phyloP scores from a whole-genome alignment of 2,888 invertebrate genomes.

The Agriopis aurantiaria region DNA sequence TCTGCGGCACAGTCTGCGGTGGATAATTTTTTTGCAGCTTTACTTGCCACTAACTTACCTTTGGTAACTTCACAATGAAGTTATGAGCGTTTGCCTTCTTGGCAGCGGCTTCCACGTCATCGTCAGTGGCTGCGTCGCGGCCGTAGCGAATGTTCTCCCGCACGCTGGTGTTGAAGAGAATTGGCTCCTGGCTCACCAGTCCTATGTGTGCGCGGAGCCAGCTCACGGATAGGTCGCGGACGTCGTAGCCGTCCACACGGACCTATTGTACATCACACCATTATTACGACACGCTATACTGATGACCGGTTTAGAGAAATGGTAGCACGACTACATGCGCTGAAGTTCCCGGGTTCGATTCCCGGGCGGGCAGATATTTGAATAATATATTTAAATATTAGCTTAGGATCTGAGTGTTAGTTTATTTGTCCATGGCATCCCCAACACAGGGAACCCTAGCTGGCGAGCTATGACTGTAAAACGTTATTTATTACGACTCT shows the following conservation, averaged over 20 bases:
- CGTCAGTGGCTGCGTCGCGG: constrained; percentile 87
- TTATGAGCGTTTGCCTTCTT: constrained; percentile 92
- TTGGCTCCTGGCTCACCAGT: constrained; percentile 95
- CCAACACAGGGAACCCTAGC: too few relatives aligned
- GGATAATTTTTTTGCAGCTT: too few relatives aligned
- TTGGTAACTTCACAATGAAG: constrained; percentile 90
- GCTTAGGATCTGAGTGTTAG: too few relatives aligned
- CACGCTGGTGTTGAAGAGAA: constrained; percentile 93
- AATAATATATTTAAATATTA: too few relatives aligned
- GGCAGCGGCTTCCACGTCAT: constrained; percentile 90
- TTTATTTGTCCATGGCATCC: too few relatives aligned
- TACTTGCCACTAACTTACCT: constrained; percentile 63
- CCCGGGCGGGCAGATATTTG: too few relatives aligned
- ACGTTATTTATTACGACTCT: too few relatives aligned
- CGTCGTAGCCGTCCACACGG: constrained; percentile 88
- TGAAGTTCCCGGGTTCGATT: too few relatives aligned
- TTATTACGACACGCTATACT: neutral
- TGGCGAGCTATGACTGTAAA: too few relatives aligned
- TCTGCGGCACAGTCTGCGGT: too few relatives aligned
- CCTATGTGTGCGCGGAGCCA: constrained; percentile 93
- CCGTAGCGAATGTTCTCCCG: constrained; percentile 91
- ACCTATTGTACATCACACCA: constrained; percentile 69
- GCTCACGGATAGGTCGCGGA: constrained; percentile 90
- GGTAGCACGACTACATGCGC: too few relatives aligned
- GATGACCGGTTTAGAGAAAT: too few relatives aligned